These are phyloP conservation scores for Dermatemys mawii DNA, from an alignment of 2,113 vertebrate genomes.

Conservation along the genomic window DNA sequence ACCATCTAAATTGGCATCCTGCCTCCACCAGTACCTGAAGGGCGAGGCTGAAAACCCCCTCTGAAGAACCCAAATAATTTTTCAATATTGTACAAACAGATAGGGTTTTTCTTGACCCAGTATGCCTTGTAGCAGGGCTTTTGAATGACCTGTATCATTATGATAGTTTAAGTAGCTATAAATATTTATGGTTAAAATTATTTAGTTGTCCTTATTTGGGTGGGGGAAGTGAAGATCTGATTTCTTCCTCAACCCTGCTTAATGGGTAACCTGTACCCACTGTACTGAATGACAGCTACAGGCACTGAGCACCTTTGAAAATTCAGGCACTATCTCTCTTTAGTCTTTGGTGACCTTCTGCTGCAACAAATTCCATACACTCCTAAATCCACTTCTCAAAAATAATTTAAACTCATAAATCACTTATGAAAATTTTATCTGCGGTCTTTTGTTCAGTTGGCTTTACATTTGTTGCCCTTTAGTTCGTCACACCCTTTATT, in stretches of 20 bases:
- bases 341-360: neutral
- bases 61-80: fast-evolving
- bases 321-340: fast-evolving
- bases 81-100: fast-evolving
- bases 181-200: neutral
- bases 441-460: neutral
- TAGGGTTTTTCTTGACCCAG: neutral
- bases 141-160: neutral
- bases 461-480: neutral
- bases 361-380: neutral
- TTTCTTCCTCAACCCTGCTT: too few species aligned
- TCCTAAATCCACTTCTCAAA: fast-evolving
- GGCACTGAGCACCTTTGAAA: neutral
- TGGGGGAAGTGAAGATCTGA: neutral
- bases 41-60: neutral
- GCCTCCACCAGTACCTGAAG: neutral
- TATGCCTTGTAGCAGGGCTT: fast-evolving
- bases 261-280: fast-evolving
- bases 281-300: fast-evolving
- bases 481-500: neutral
- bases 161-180: too few species aligned
- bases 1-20: fast-evolving
- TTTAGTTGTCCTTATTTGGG: fast-evolving
- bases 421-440: neutral
- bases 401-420: neutral